Percentiles rank a stretch among this genome's conserved stretches.
Conservation (phyloP, 2,888 invertebrate genomes). For the Tachina fera region DNA sequence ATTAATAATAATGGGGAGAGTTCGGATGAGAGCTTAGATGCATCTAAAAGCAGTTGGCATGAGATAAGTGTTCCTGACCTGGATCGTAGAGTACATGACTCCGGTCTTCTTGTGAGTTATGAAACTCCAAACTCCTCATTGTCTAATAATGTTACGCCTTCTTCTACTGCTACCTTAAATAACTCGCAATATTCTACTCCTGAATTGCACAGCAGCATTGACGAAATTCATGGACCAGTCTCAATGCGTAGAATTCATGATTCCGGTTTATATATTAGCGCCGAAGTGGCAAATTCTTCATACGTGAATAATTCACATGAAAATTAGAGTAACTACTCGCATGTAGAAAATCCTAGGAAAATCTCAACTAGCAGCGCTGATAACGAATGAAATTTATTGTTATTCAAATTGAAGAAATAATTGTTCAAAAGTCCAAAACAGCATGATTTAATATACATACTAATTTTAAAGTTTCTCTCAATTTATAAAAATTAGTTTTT, state of each 20-base stretch:
- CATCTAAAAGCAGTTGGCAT: not conserved
- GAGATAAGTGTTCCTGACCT: constrained; percentile 18
- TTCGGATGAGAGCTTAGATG: not conserved
- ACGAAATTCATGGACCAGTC: constrained; percentile 32
- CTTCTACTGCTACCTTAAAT: not conserved
- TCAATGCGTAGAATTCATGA: constrained; percentile 57
- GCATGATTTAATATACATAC: too few species aligned
- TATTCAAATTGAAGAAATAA: constrained; percentile 6
- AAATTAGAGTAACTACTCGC: not conserved
- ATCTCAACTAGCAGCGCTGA: constrained; percentile 10
- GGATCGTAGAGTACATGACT: constrained; percentile 36
- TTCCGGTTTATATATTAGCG: constrained; percentile 68
- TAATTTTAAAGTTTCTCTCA: too few species aligned
- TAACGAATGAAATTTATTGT: not conserved
- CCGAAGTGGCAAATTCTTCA: not conserved
- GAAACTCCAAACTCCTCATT: constrained; percentile 8
- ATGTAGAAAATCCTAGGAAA: not conserved
- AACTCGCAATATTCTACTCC: not conserved
- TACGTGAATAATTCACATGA: not conserved
- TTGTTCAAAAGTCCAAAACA: too few species aligned
- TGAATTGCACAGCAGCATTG: not conserved
- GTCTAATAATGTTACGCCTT: not conserved
- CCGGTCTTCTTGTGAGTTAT: constrained; percentile 23
- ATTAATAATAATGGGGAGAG: not conserved
- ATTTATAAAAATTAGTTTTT: too few species aligned